These are phyloP conservation scores for Desoria tigrina DNA, from an alignment of 2,888 invertebrate genomes.

Conservation along the genomic window DNA sequence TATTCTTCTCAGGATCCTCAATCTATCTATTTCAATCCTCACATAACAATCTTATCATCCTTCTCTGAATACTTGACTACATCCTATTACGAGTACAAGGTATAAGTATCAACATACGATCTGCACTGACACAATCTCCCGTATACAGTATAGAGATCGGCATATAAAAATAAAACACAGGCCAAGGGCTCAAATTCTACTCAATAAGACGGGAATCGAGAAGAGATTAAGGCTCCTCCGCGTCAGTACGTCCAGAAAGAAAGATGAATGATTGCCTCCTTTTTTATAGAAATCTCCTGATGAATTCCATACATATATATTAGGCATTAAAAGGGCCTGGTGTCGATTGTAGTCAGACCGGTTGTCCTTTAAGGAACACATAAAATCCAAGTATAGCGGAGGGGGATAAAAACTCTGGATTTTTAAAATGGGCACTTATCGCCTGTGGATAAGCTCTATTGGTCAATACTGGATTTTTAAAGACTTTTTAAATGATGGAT, in stretches of 20 bases:
- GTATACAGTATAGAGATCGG: no score
- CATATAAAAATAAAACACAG: no score
- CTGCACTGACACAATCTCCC: no score
- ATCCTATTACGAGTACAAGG: no score
- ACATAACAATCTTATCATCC: no score
- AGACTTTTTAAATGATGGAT: no score
- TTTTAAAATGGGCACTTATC: not conserved
- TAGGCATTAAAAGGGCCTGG: not conserved
- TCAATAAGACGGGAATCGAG: not conserved
- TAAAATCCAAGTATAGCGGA: not conserved
- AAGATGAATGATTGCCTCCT: conserved; percentile 15
- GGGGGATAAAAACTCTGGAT: conserved; percentile 2
- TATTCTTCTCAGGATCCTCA: not conserved
- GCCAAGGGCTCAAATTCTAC: no score
- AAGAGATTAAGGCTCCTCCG: conserved; percentile 16
- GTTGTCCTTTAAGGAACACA: not conserved
- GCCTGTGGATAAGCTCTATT: not conserved
- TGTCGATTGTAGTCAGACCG: not conserved
- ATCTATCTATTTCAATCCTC: conserved; percentile 9
- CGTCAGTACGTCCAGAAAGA: conserved; percentile 13
- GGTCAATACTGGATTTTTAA: no score
- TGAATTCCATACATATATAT: not conserved
- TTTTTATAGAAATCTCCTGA: not conserved
- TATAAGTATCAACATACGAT: no score
- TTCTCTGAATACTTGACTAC: no score